These are phyloP conservation scores for Macrobrachium nipponense DNA, from an alignment of 1,140 invertebrate genomes.

Conservation along the genomic window DNA sequence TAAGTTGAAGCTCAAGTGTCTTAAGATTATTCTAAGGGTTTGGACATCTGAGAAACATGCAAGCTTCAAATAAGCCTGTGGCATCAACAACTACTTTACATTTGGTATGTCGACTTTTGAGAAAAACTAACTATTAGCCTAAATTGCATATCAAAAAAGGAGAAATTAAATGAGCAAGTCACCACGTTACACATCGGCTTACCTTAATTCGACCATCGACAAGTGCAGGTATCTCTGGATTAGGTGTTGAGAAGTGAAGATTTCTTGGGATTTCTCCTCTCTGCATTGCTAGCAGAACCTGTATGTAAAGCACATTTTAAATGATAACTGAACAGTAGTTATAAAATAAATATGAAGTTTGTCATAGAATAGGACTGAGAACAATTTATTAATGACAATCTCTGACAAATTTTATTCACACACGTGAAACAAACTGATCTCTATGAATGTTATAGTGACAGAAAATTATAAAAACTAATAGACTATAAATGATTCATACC, in stretches of 20 bases:
- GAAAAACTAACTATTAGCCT: neutral
- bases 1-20: neutral
- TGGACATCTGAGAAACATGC: too few species aligned
- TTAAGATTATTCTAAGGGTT: too few species aligned
- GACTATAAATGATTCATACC: conserved; percentile 60
- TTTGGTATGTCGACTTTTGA: too few species aligned
- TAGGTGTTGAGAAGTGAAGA: conserved; percentile 88
- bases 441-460: too few species aligned
- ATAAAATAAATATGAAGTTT: neutral
- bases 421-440: neutral
- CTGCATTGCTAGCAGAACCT: conserved; percentile 90
- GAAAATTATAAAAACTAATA: neutral
- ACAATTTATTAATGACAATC: too few species aligned
- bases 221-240: conserved; percentile 89
- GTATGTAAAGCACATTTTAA: neutral
- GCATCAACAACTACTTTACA: too few species aligned
- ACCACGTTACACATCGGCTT: conserved; percentile 15
- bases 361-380: too few species aligned
- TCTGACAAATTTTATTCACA: too few species aligned
- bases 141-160: neutral
- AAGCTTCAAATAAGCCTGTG: too few species aligned
- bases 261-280: conserved; percentile 87
- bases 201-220: conserved; percentile 86
- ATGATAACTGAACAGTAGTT: neutral
- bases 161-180: neutral